Percentiles rank a stretch among this genome's conserved stretches.
Evolutionary conservation across 2,888 invertebrate species (phyloP).

Genomic region (Eupeodes luniger): DNA sequence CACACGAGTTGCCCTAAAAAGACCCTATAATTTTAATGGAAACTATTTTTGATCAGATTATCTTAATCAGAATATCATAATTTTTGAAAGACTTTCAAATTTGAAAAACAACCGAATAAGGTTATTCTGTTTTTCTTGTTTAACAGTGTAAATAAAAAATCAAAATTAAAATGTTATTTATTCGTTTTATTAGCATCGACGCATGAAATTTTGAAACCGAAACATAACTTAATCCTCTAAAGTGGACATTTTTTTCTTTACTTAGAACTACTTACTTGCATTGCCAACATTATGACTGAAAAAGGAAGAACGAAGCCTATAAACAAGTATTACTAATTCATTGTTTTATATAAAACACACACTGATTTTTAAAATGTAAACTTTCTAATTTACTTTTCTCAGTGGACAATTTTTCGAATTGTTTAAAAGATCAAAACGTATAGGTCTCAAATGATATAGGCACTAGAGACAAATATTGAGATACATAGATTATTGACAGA

Average conservation of each 20-base stretch:
- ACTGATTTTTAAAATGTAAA: conserved; percentile 23
- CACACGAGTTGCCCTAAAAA: too few relatives aligned
- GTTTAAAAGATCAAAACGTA: not conserved
- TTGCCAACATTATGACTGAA: not conserved
- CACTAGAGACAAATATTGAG: not conserved
- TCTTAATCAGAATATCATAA: too few relatives aligned
- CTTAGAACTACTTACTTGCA: conserved; percentile 1
- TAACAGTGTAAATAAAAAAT: too few relatives aligned
- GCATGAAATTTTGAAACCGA: conserved; percentile 8
- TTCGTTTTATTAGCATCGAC: conserved; percentile 4
- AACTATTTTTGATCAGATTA: too few relatives aligned
- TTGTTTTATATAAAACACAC: conserved; percentile 2
- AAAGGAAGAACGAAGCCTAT: not conserved
- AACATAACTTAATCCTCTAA: conserved; percentile 8
- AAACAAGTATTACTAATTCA: conserved; percentile 1
- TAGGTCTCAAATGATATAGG: not conserved
- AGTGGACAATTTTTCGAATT: conserved; percentile 18
- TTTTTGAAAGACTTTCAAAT: too few relatives aligned
- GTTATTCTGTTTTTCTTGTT: too few relatives aligned
- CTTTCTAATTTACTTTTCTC: conserved; percentile 16
- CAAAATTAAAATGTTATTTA: not conserved
- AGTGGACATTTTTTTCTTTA: conserved; percentile 2
- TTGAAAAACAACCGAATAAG: too few relatives aligned
- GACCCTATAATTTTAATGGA: too few relatives aligned
- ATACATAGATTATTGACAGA: not conserved